phyloP scores from a whole-genome alignment of 2,888 invertebrate genomes.

The Polietes domitor region DNA sequence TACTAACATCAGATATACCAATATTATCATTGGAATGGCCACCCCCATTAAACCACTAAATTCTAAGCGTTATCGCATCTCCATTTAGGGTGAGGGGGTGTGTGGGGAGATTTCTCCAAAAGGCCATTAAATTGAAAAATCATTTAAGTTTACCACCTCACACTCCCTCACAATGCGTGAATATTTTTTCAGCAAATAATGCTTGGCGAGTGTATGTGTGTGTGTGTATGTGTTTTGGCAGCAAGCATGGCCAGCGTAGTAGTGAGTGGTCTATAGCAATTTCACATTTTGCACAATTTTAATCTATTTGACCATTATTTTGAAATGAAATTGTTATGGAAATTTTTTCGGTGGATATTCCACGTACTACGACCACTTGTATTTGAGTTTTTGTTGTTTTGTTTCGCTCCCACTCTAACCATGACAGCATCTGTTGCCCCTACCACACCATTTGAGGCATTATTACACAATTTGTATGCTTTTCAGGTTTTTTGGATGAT shows the following conservation, averaged over 20 bases:
- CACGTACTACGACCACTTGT: neutral
- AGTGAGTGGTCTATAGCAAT: neutral
- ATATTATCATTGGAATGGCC: slow-evolving; percentile 41
- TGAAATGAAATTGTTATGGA: slow-evolving; percentile 19
- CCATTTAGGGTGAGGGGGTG: neutral
- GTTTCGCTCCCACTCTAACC: neutral
- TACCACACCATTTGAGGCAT: neutral
- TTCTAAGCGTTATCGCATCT: too few relatives aligned
- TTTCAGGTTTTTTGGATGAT: neutral
- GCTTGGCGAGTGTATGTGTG: neutral
- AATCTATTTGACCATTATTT: slow-evolving; percentile 23
- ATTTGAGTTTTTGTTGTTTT: neutral
- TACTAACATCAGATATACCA: slow-evolving; percentile 50
- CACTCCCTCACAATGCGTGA: too few relatives aligned
- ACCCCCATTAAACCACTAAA: too few relatives aligned
- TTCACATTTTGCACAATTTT: slow-evolving; percentile 14
- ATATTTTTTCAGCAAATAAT: too few relatives aligned
- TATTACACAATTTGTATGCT: slow-evolving; percentile 16
- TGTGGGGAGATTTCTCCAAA: slow-evolving; percentile 21
- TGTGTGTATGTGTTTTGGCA: neutral
- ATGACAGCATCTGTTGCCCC: neutral
- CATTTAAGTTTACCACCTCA: slow-evolving; percentile 71
- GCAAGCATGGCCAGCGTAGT: neutral
- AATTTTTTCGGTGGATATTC: neutral
- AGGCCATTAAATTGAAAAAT: slow-evolving; percentile 77